Conservation (phyloP, 2,113 vertebrate genomes). For the Limanda limanda region DNA sequence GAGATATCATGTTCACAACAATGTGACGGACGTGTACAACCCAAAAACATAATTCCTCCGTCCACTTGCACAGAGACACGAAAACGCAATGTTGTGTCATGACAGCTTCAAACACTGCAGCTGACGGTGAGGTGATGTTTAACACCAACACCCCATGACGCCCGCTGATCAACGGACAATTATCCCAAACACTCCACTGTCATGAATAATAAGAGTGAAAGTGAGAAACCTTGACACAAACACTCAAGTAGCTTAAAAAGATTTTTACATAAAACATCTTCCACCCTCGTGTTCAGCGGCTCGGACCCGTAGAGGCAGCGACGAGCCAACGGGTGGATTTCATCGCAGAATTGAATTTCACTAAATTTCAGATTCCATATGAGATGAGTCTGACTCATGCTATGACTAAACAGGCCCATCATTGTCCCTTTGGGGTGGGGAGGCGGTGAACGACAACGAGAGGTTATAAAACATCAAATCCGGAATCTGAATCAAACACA, state of each 20-base stretch:
- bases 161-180: background rate
- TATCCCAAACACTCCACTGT: constrained; percentile 5
- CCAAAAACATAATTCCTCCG: too few relatives aligned
- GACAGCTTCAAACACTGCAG: background rate
- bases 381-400: constrained; percentile 21
- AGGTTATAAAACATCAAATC: too few relatives aligned
- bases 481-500: constrained; percentile 42
- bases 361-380: constrained; percentile 14
- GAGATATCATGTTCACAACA: too few relatives aligned
- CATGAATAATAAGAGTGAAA: constrained; percentile 7
- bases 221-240: background rate
- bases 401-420: constrained; percentile 42
- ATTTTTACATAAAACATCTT: background rate
- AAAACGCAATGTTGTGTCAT: constrained; percentile 3
- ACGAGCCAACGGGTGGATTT: constrained; percentile 17
- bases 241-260: background rate
- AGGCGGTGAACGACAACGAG: too few relatives aligned
- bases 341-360: constrained; percentile 8
- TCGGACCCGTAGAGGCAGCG: background rate
- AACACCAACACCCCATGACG: background rate
- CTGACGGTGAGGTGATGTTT: constrained; percentile 12
- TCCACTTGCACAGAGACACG: too few relatives aligned
- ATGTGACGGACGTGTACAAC: too few relatives aligned
- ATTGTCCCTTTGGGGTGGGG: constrained; percentile 20
- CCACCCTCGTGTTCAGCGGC: background rate